Conservation (phyloP, 2,113 vertebrate genomes). For the Strix aluco region DNA sequence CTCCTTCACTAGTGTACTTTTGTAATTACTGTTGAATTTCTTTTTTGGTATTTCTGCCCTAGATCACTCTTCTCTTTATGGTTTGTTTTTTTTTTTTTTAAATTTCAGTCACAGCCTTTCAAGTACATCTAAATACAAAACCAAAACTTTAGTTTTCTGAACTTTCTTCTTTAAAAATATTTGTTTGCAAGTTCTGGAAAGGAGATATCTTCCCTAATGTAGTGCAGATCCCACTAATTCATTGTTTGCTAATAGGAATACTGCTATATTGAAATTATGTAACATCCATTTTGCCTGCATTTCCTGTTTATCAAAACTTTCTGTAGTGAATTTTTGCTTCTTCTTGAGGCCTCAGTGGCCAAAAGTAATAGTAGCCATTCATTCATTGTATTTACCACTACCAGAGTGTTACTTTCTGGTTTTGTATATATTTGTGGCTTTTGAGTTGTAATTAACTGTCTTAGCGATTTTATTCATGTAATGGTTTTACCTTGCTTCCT, state of each 20-base stretch:
- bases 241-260: neutral
- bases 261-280: neutral
- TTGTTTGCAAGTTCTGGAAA: neutral
- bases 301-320: neutral
- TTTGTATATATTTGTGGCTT: neutral
- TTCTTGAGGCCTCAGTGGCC: neutral
- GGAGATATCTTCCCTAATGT: neutral
- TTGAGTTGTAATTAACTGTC: neutral
- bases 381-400: neutral
- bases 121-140: accelerated
- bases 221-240: no score
- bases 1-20: neutral
- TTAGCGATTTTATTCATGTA: neutral
- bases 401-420: neutral
- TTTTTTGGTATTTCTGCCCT: neutral
- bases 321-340: neutral
- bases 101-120: accelerated
- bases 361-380: neutral
- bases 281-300: neutral
- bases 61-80: no score
- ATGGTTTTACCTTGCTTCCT: neutral
- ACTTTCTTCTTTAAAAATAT: neutral
- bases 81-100: accelerated
- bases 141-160: neutral
- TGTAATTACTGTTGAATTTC: neutral